phyloP scores from a whole-genome alignment of 2,888 invertebrate genomes.

The Polyommatus icarus region DNA sequence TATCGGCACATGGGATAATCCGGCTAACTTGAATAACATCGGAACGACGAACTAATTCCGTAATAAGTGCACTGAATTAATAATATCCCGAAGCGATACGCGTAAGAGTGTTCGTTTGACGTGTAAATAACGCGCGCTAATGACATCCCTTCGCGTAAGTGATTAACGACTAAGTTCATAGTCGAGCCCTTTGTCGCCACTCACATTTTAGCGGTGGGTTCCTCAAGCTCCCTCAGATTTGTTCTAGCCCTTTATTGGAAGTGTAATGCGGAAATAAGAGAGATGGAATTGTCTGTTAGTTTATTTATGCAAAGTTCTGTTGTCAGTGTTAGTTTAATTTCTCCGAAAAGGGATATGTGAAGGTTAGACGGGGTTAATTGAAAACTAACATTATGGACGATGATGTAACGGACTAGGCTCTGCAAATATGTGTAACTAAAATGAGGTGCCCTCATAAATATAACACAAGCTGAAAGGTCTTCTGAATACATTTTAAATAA shows the following conservation, averaged over 20 bases:
- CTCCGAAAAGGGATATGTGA: neutral
- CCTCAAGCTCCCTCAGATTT: slow-evolving; percentile 27
- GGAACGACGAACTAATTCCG: slow-evolving; percentile 56
- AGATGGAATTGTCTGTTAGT: neutral
- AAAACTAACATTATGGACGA: neutral
- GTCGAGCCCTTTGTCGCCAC: slow-evolving; percentile 27
- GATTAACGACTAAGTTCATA: slow-evolving; percentile 32
- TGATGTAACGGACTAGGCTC: neutral
- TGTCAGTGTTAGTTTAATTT: neutral
- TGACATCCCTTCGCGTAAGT: slow-evolving; percentile 34
- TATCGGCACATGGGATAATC: slow-evolving; percentile 77
- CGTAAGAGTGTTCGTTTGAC: slow-evolving; percentile 27
- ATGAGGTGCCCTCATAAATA: neutral
- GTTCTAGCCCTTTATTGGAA: slow-evolving; percentile 24
- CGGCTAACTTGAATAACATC: slow-evolving; percentile 70
- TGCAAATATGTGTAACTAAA: neutral
- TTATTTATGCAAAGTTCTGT: slow-evolving; percentile 15
- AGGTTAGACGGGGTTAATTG: neutral
- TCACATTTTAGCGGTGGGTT: neutral
- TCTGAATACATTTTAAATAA: neutral
- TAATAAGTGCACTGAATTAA: slow-evolving; percentile 60
- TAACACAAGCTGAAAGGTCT: neutral
- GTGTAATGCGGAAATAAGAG: slow-evolving; percentile 21
- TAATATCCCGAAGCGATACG: slow-evolving; percentile 38
- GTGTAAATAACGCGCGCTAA: slow-evolving; percentile 36